Conservation (phyloP, 2,797 vertebrate species). For the Martes flavigula region DNA sequence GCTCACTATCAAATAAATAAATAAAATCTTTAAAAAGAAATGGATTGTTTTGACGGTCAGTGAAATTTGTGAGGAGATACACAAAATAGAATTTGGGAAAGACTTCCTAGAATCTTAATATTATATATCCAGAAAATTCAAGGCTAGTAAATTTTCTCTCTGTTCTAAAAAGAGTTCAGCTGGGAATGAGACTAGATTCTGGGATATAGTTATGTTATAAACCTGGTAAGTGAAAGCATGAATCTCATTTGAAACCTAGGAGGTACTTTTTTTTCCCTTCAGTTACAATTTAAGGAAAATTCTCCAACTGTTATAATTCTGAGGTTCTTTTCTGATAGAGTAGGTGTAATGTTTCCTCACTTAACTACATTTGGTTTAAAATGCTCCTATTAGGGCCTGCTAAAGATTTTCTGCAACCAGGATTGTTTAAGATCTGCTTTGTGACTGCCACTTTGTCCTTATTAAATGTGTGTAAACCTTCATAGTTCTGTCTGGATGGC, state of each 20-base stretch:
- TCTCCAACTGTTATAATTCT: neutral
- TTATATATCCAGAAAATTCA: neutral
- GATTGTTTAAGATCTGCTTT: neutral
- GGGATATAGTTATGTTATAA: neutral
- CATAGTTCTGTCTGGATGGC: neutral
- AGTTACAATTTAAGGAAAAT: constrained; percentile 11
- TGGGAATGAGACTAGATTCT: neutral
- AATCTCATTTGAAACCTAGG: neutral
- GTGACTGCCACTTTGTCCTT: constrained; percentile 25
- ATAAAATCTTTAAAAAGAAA: neutral
- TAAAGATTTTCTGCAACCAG: neutral
- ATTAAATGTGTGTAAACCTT: neutral
- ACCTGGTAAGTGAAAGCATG: neutral
- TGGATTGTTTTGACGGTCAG: neutral
- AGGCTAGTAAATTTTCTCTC: neutral
- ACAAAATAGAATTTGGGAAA: neutral
- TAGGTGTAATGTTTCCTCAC: neutral
- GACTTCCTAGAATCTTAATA: neutral
- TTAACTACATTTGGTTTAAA: neutral
- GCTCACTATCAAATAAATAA: neutral
- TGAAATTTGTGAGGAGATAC: neutral
- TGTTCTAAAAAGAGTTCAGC: neutral
- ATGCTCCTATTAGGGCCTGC: neutral
- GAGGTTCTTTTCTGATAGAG: neutral
- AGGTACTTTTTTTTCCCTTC: neutral